Percentiles rank a stretch among this genome's conserved stretches.
Evolutionary conservation across 2,113 vertebrate genomes (phyloP).

Genomic region (Paratilapia polleni): DNA sequence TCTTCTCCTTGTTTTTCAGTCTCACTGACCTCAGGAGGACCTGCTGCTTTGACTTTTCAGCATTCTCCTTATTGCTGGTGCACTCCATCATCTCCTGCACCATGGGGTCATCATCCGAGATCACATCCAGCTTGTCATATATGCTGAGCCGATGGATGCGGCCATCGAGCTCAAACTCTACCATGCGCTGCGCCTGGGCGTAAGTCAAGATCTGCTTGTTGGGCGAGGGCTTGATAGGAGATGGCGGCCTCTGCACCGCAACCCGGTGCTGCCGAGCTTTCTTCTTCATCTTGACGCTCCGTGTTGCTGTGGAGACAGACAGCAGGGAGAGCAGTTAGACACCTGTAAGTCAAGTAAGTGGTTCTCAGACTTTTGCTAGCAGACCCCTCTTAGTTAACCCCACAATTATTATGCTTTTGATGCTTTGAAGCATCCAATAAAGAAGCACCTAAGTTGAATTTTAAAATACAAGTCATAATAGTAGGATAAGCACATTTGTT

Average conservation of each 20-base stretch:
- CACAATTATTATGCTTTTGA: background rate
- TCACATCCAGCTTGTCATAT: constrained; percentile 91
- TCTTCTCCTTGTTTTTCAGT: constrained; percentile 91
- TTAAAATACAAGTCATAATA: background rate
- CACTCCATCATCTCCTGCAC: constrained; percentile 96
- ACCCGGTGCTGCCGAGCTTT: constrained; percentile 93
- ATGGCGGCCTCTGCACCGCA: constrained; percentile 87
- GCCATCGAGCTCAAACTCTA: constrained; percentile 95
- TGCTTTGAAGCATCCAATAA: background rate
- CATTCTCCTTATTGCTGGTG: constrained; percentile 97
- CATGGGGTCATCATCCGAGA: constrained; percentile 91
- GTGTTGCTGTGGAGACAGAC: constrained; percentile 60
- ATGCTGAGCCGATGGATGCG: constrained; percentile 94
- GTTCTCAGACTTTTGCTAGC: no score
- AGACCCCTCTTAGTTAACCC: no score
- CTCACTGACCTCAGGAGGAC: constrained; percentile 86
- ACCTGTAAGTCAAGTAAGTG: background rate
- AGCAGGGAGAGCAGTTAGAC: background rate
- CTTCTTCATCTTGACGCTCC: constrained; percentile 88
- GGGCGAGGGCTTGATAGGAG: constrained; percentile 93
- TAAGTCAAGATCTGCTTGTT: constrained; percentile 94
- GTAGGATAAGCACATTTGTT: background rate
- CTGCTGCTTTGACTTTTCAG: constrained; percentile 86
- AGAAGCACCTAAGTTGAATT: background rate
- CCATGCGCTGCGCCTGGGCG: constrained; percentile 97